Conservation (phyloP, 1,140 invertebrate species). For the Papilio polyxenes region DNA sequence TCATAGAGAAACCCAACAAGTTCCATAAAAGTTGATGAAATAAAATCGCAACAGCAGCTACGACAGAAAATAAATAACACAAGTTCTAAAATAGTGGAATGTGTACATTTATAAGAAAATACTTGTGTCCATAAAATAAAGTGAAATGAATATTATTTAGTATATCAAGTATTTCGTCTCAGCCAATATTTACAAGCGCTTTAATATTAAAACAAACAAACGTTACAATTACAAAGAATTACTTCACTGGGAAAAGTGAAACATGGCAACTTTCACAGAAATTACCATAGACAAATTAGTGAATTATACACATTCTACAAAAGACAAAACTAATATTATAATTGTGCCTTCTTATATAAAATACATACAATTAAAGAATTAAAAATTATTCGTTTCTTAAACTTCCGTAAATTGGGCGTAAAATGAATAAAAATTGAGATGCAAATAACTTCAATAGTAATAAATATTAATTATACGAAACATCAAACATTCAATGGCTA, state of each 20-base stretch:
- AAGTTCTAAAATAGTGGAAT: conserved; percentile 2
- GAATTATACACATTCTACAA: background rate
- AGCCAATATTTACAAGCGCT: background rate
- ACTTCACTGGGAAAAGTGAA: background rate
- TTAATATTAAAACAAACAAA: background rate
- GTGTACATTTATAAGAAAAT: conserved; percentile 9
- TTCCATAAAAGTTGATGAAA: background rate
- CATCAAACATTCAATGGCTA: background rate
- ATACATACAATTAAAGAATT: background rate
- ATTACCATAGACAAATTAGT: background rate
- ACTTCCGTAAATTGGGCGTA: background rate
- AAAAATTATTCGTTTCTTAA: no score
- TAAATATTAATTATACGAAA: background rate
- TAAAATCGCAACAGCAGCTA: background rate
- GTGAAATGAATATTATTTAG: background rate
- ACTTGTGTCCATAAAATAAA: background rate
- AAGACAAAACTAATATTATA: background rate
- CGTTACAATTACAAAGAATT: background rate
- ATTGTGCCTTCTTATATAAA: background rate
- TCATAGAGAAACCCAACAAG: background rate
- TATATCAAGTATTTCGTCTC: background rate
- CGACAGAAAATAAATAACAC: background rate
- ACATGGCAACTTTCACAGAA: background rate
- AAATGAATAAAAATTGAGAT: background rate
- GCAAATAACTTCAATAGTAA: background rate